phyloP scores from a whole-genome alignment of 2,113 vertebrate species.

The Antidorcas marsupialis region DNA sequence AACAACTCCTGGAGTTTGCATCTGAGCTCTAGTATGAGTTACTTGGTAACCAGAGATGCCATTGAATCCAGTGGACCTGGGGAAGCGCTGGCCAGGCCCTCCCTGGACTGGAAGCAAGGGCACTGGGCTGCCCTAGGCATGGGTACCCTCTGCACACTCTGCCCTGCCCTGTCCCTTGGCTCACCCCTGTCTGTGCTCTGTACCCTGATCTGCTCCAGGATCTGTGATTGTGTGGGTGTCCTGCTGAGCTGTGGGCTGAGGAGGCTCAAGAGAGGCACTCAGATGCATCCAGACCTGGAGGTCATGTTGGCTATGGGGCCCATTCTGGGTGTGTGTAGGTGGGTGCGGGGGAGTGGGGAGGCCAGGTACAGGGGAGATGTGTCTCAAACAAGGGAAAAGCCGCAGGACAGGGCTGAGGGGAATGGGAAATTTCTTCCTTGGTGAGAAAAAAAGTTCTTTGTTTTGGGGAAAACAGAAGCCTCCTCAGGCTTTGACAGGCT shows the following conservation, averaged over 20 bases:
- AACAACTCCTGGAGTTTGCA: conserved; percentile 19
- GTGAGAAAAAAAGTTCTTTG: neutral
- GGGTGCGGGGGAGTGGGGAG: neutral
- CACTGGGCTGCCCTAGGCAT: neutral
- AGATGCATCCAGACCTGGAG: neutral
- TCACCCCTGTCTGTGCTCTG: neutral
- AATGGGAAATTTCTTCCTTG: neutral
- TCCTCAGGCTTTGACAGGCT: neutral
- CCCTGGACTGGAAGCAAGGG: neutral
- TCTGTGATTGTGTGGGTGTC: neutral
- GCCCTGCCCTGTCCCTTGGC: neutral
- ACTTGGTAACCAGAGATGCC: neutral
- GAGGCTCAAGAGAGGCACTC: neutral
- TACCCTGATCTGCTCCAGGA: fast-evolving
- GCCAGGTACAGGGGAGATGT: neutral
- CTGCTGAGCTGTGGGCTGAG: neutral
- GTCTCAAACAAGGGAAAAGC: neutral
- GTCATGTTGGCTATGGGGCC: neutral
- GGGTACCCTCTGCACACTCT: neutral
- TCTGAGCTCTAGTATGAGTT: neutral
- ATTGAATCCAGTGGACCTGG: neutral
- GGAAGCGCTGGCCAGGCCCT: neutral
- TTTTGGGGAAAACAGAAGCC: neutral
- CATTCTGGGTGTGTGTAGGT: neutral
- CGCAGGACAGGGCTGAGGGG: neutral